Evolutionary conservation across 2,888 invertebrate species (phyloP), one percentile per base, ranked within the genome.

Genomic region (Thalpophila matura): DNA sequence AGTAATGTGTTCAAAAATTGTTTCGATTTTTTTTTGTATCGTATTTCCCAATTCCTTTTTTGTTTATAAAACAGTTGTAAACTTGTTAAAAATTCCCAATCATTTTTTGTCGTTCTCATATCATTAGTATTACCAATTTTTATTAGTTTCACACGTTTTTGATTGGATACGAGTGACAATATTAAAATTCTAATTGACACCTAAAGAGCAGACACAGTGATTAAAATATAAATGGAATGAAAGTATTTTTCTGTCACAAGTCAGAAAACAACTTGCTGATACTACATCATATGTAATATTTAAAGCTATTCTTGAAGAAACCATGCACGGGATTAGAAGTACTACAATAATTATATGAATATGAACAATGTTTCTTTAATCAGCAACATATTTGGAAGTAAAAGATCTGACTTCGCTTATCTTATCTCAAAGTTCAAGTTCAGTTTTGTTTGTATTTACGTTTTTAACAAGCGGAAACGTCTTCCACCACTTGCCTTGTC

Each of bases 121-220:
- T 18, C 9, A 20, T 24, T 16, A n/a, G 29, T 33, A 33, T 37
- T 16, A 33, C 45, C 33, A n/a, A n/a, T n/a, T n/a, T 46, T 68
- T 58, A 45, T 58, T 16, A 43, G 27, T 20, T 62, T 62, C 61
- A 29, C 66, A 55, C 61, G 67, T 22, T 55, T 18, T 24, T 14
- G 14, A 42, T 24, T 29, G 33, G 9, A 24, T 20, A 33, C n/a
- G n/a, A n/a, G n/a, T n/a, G n/a, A n/a, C n/a, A 26, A 26, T 26
- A 5, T n/a, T 55, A 24, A 42, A 55, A 55, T 66, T 56, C 27
- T 29, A 55, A 22, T 62, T 62, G 42, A 37, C 61, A 66, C 56
- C 42, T 55, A 9, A 55, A 61, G n/a, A n/a, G n/a, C n/a, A n/a
- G 51, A 33, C 16, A 20, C 3, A n/a, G 18, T 42, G 10, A 26